These are phyloP conservation scores for Plusia festucae DNA, from an alignment of 2,888 invertebrate species.

Conservation along the genomic window DNA sequence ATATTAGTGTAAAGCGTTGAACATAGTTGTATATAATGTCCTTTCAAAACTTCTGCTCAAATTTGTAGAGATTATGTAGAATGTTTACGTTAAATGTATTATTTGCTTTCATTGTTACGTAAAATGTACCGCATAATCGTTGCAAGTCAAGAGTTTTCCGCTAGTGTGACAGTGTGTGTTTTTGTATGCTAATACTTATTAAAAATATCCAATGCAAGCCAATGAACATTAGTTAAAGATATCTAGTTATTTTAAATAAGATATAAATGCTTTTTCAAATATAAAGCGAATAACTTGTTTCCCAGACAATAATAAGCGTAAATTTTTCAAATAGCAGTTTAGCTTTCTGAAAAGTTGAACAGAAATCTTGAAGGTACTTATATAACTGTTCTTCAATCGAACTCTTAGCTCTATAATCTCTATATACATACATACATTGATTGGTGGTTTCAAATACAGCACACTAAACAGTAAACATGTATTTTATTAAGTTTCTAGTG, in stretches of 20 bases:
- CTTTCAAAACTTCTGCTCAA: neutral
- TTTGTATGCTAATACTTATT: too few relatives aligned
- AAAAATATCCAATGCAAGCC: too few relatives aligned
- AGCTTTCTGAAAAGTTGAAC: slow-evolving; percentile 6
- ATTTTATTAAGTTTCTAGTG: slow-evolving; percentile 50
- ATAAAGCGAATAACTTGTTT: neutral
- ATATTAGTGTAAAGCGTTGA: neutral
- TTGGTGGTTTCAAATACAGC: slow-evolving; percentile 56
- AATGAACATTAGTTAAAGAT: too few relatives aligned
- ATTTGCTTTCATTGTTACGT: neutral
- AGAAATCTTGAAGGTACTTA: neutral
- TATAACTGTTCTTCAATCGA: slow-evolving; percentile 52
- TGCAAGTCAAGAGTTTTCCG: neutral
- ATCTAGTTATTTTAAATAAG: too few relatives aligned
- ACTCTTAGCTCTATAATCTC: slow-evolving; percentile 38
- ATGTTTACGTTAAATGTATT: neutral
- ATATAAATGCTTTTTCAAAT: too few relatives aligned
- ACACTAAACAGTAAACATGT: slow-evolving; percentile 54
- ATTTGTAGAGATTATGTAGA: neutral
- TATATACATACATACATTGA: slow-evolving; percentile 54
- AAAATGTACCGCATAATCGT: neutral
- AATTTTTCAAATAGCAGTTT: too few relatives aligned
- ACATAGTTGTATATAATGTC: slow-evolving; percentile 2
- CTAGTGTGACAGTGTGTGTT: too few relatives aligned
- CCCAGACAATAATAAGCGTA: neutral